Base-by-base conservation (phyloP, 2,113 vertebrate genomes). In the Neotragus moschatus region DNA sequence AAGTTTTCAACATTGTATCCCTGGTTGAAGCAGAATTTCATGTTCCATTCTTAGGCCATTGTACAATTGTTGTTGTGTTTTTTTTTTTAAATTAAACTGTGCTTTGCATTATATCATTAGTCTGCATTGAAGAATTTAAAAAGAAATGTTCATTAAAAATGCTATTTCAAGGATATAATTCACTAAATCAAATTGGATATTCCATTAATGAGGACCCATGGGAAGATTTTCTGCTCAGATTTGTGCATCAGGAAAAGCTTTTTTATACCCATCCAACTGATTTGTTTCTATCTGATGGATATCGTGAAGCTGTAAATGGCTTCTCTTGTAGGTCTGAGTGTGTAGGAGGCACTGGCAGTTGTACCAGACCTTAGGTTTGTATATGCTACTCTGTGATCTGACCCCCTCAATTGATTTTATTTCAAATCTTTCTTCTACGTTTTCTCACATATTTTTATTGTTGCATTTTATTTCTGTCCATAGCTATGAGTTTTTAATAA, bases 101-200 rank as follows among this genome's bases (percentile, higher is more conserved):
- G n/a, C 10, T 70, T 90, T 60, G 17, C 23, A 66, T 84, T 93
- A 19, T 58, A 61, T 94, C 92, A 85, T 96, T 90, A 90, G 39
- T 88, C 10, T 88, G 13, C 33, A 73, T 4, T 85, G 90, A 97
- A 90, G 43, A 96, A 43, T 94, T 97, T 96, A 55, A 90, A 95
- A 96, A 66, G 63, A 81, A 92, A 61, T 88, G 82, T 95, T 90
- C 47, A 26, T 75, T 23, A 84, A 79, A 80, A 82, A 51, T 39
- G 26, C 53, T 88, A 43, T 87, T 75, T 9, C 21, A 60, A 84
- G n/a, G 17, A 30, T 90, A 39, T 11, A 80, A 56, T 88, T 94
- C 61, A 84, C 56, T 90, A 84, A 96, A 92, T 93, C 96, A 88
- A 66, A 94, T 47, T 0, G 2, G 30, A 17, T 88, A 19, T 93